phyloP scores from a whole-genome alignment of 2,113 vertebrate species.

The Corvus moneduloides region DNA sequence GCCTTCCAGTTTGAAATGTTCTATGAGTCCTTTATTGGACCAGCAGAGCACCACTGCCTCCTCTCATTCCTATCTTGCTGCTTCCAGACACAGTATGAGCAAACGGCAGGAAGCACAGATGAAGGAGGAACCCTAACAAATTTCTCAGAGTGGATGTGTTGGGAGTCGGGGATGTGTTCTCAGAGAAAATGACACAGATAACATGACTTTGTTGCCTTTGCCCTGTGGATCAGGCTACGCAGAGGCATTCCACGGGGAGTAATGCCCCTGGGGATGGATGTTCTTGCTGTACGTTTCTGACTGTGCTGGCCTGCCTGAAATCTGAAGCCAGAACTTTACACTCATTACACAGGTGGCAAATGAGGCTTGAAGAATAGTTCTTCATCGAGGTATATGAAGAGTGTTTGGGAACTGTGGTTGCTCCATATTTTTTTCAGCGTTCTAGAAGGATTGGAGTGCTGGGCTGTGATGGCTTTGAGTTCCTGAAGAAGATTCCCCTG shows the following conservation, averaged over 20 bases:
- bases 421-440: neutral
- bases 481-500: too few relatives aligned
- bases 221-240: neutral
- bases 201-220: neutral
- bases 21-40: neutral
- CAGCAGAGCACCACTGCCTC: neutral
- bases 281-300: neutral
- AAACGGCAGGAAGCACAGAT: accelerated
- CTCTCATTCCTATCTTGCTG: neutral
- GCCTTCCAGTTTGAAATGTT: neutral
- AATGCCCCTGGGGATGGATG: accelerated
- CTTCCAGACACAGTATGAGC: accelerated
- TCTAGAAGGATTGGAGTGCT: neutral
- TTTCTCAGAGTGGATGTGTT: neutral
- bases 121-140: accelerated
- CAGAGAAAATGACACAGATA: neutral
- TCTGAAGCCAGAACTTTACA: neutral
- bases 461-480: neutral
- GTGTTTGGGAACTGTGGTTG: accelerated
- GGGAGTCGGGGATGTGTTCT: accelerated
- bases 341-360: too few relatives aligned
- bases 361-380: neutral
- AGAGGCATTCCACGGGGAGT: neutral
- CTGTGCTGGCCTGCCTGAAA: neutral
- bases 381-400: neutral